Evolutionary conservation across 2,797 vertebrate genomes (phyloP).

Genomic region (Lindbergichthys nudifrons): DNA sequence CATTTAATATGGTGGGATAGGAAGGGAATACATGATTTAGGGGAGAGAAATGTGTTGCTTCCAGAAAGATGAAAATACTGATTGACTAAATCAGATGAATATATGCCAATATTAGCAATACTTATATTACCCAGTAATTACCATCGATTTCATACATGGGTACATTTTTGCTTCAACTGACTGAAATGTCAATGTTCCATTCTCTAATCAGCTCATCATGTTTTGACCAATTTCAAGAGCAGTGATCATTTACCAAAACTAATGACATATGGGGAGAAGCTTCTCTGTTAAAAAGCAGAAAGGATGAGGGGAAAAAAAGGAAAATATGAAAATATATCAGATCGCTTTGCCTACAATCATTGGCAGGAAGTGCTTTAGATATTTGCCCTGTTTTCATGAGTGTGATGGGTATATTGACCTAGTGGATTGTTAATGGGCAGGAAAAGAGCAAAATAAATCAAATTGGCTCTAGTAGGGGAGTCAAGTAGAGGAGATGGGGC

Average conservation of each 20-base stretch:
- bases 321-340: slow-evolving; percentile 9
- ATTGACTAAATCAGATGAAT: slow-evolving; percentile 31
- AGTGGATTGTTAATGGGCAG: slow-evolving; percentile 12
- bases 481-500: slow-evolving; percentile 32
- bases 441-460: slow-evolving; percentile 15
- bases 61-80: slow-evolving; percentile 55
- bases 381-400: slow-evolving; percentile 41
- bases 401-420: slow-evolving; percentile 12
- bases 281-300: slow-evolving; percentile 8
- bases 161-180: slow-evolving; percentile 5
- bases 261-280: slow-evolving; percentile 37
- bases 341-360: slow-evolving; percentile 29
- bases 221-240: slow-evolving; percentile 20
- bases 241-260: slow-evolving; percentile 24
- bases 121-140: slow-evolving; percentile 14
- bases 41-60: slow-evolving; percentile 42
- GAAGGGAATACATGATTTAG: slow-evolving; percentile 49
- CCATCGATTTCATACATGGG: not conserved
- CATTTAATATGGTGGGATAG: slow-evolving; percentile 66
- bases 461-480: slow-evolving; percentile 25
- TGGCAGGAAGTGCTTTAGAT: slow-evolving; percentile 37
- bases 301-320: not conserved
- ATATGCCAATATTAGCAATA: not conserved
- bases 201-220: slow-evolving; percentile 27
- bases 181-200: slow-evolving; percentile 27